A percentile compares a stretch with the other conserved stretches of the same genome.
Conservation (phyloP, 1,140 invertebrate genomes). For the fruit fly (Drosophila melanogaster) region Release_6_plus_ISO1_MT NT_033779.5:20298001-20298500, state of each 20-base stretch:
- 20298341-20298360: conserved; percentile 34
- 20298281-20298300: conserved; percentile 72
- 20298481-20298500: conserved; percentile 22
- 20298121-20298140: conserved; percentile 21
- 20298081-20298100: conserved; percentile 21
- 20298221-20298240: conserved; percentile 52
- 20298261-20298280: conserved; percentile 38
- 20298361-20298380: conserved; percentile 10
- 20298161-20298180: conserved; percentile 53
- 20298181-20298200: conserved; percentile 66
- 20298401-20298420: conserved; percentile 62
- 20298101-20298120: conserved; percentile 40
- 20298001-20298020: conserved; percentile 30
- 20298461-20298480: background rate
- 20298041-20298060: conserved; percentile 10
- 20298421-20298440: conserved; percentile 44
- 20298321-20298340: conserved; percentile 28
- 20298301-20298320: conserved; percentile 62
- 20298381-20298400: conserved; percentile 46
- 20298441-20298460: conserved; percentile 71
- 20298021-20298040: conserved; percentile 20
- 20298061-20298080: conserved; percentile 1
- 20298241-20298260: conserved; percentile 58
- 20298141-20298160: conserved; percentile 41
- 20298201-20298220: conserved; percentile 45